These are phyloP conservation scores for Mya arenaria DNA, from an alignment of 1,140 invertebrate species.

Conservation along the genomic window DNA sequence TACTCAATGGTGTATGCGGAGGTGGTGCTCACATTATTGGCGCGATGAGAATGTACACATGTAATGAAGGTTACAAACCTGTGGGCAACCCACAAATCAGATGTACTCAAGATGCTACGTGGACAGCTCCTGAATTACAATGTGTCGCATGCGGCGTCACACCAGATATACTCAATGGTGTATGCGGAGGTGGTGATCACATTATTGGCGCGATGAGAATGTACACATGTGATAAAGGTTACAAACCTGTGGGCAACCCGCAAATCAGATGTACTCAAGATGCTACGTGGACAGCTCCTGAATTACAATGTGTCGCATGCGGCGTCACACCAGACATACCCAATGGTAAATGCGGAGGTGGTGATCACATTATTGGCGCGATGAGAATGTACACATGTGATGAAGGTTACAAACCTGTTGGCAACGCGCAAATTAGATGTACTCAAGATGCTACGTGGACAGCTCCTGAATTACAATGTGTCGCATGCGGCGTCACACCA, in stretches of 20 bases:
- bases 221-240: constrained; percentile 15
- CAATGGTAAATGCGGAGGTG: constrained; percentile 4
- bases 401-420: constrained; percentile 17
- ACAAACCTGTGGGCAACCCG: constrained; percentile 7
- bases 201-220: constrained; percentile 24
- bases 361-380: constrained; percentile 9
- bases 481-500: constrained; percentile 22
- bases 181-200: constrained; percentile 19
- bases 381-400: neutral
- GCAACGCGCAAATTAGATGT: constrained; percentile 12
- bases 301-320: constrained; percentile 41
- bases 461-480: constrained; percentile 4
- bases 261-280: constrained; percentile 16
- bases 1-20: neutral
- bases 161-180: constrained; percentile 16
- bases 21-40: constrained; percentile 2
- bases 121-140: constrained; percentile 8
- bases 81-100: neutral
- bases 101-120: neutral
- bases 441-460: neutral
- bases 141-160: constrained; percentile 28
- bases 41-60: neutral
- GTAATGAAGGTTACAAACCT: neutral
- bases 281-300: constrained; percentile 22
- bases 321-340: constrained; percentile 24